Conservation (phyloP, 1,140 invertebrate species). For the Steinernema feltiae region DNA sequence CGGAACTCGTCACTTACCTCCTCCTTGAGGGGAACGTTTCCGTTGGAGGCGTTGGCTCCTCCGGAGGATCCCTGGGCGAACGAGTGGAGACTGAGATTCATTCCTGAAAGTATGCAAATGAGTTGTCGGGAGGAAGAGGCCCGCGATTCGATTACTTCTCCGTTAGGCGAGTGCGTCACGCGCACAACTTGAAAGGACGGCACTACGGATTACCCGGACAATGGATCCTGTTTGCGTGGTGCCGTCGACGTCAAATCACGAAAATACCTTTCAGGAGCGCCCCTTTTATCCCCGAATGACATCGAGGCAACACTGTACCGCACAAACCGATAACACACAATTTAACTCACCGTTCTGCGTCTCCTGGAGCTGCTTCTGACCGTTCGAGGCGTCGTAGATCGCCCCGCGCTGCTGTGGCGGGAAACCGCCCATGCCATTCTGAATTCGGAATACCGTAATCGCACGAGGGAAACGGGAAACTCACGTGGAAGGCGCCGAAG, state of each 20-base stretch:
- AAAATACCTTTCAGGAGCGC: neutral
- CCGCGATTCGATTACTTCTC: neutral
- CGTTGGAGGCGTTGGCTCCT: neutral
- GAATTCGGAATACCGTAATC: neutral
- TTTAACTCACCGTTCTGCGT: neutral
- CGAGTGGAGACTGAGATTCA: constrained; percentile 5
- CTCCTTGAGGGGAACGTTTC: neutral
- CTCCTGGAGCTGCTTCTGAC: constrained; percentile 1
- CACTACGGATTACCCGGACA: neutral
- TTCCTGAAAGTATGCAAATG: constrained; percentile 7
- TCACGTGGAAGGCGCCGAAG: constrained; percentile 7
- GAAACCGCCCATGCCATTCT: constrained; percentile 7
- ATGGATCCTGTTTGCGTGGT: neutral
- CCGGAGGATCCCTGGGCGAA: constrained; percentile 7
- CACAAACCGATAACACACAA: neutral
- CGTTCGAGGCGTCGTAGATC: neutral
- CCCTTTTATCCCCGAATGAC: neutral
- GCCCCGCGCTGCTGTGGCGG: constrained; percentile 3
- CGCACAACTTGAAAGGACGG: neutral
- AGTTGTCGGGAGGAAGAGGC: too few relatives aligned
- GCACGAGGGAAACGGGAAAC: neutral
- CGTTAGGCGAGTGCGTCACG: neutral
- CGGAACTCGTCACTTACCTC: neutral
- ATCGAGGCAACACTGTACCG: too few relatives aligned
- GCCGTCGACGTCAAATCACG: neutral